These are phyloP conservation scores for Hymenopus coronatus DNA, from an alignment of 2,888 invertebrate species.

Conservation along the genomic window DNA sequence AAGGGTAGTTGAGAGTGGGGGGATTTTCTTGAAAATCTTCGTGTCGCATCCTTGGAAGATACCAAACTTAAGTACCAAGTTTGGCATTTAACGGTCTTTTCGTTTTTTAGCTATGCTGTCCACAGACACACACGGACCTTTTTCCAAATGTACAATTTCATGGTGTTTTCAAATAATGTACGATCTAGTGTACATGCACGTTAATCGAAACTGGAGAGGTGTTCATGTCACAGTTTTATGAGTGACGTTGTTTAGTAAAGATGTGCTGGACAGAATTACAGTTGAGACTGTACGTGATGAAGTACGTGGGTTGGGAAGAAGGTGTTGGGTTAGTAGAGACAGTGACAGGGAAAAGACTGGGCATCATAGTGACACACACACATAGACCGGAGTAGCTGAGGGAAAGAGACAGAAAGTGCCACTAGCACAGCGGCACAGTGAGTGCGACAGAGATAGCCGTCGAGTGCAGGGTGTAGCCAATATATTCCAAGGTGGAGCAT, in stretches of 20 bases:
- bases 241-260: neutral
- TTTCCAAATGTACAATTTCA: no score
- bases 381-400: neutral
- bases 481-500: conserved; percentile 22
- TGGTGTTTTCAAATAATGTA: no score
- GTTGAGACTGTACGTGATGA: conserved; percentile 14
- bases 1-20: no score
- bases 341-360: conserved; percentile 7
- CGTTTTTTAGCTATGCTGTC: no score
- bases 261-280: neutral
- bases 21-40: no score
- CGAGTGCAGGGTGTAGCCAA: conserved; percentile 20
- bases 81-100: no score
- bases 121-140: no score
- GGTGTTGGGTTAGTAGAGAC: neutral
- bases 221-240: neutral
- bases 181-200: neutral
- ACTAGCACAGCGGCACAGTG: no score
- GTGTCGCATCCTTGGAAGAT: no score
- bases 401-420: neutral
- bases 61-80: no score
- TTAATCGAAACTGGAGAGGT: neutral
- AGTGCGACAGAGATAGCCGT: neutral
- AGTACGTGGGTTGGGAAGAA: conserved; percentile 1
- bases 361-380: conserved; percentile 14